Evolutionary conservation across 2,797 vertebrate species (phyloP).

Genomic region (Phrynocephalus forsythii): DNA sequence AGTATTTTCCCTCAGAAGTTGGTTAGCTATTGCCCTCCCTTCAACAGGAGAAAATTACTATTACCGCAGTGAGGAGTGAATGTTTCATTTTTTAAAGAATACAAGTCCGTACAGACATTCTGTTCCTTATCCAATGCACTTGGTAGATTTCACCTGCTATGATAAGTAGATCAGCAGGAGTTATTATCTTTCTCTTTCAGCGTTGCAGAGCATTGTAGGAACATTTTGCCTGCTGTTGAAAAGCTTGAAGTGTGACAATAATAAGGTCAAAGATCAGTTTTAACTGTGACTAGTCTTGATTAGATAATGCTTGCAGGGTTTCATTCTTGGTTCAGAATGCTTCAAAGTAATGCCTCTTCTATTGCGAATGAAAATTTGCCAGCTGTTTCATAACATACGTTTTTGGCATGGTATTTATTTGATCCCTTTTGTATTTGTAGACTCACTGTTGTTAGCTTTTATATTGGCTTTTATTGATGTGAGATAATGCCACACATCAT

Average conservation of each 20-base stretch:
- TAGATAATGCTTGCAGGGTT: neutral
- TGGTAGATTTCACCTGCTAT: conserved; percentile 34
- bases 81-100: neutral
- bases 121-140: accelerated
- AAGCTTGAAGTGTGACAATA: neutral
- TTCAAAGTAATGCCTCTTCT: neutral
- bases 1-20: neutral
- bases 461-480: too few relatives aligned
- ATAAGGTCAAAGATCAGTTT: conserved; percentile 13
- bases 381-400: neutral
- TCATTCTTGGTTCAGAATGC: neutral
- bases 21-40: neutral
- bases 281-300: neutral
- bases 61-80: neutral
- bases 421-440: neutral
- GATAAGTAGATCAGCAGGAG: conserved; percentile 28
- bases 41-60: neutral
- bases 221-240: conserved; percentile 25
- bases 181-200: neutral
- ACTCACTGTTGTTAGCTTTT: too few relatives aligned
- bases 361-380: neutral
- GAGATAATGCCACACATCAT: too few relatives aligned
- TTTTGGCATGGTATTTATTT: neutral
- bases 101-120: conserved; percentile 17
- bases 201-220: neutral